These are phyloP conservation scores for Dicycla oo DNA, from an alignment of 2,888 invertebrate species.

Conservation along the genomic window DNA sequence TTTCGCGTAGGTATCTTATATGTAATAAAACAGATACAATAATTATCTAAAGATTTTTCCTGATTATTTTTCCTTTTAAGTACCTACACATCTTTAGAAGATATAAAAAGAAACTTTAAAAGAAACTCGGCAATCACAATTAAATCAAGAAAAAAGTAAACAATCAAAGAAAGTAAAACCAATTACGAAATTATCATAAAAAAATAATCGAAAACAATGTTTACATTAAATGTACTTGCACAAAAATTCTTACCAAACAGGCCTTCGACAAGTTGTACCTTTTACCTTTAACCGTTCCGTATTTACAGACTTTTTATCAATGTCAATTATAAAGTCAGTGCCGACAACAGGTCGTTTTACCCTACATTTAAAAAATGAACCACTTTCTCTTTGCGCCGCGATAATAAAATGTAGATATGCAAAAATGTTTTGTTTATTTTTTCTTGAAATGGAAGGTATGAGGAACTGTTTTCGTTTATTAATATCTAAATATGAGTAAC, in stretches of 20 bases:
- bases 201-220: conserved; percentile 33
- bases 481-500: no score
- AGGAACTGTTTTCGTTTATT: conserved; percentile 9
- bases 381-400: conserved; percentile 73
- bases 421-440: conserved; percentile 40
- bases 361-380: conserved; percentile 63
- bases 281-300: conserved; percentile 69
- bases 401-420: conserved; percentile 35
- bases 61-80: conserved; percentile 29
- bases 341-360: conserved; percentile 70
- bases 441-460: not conserved
- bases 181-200: not conserved
- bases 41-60: conserved; percentile 6
- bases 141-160: not conserved
- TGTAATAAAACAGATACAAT: conserved; percentile 25
- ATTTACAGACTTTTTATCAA: conserved; percentile 73
- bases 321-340: conserved; percentile 80
- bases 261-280: conserved; percentile 60
- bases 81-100: not conserved
- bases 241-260: conserved; percentile 56
- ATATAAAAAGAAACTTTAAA: not conserved
- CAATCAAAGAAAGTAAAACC: conserved; percentile 21
- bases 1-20: conserved; percentile 6
- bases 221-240: conserved; percentile 44
- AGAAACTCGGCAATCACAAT: not conserved